Conservation (phyloP, 2,888 invertebrate genomes). For the Xanthia togata region DNA sequence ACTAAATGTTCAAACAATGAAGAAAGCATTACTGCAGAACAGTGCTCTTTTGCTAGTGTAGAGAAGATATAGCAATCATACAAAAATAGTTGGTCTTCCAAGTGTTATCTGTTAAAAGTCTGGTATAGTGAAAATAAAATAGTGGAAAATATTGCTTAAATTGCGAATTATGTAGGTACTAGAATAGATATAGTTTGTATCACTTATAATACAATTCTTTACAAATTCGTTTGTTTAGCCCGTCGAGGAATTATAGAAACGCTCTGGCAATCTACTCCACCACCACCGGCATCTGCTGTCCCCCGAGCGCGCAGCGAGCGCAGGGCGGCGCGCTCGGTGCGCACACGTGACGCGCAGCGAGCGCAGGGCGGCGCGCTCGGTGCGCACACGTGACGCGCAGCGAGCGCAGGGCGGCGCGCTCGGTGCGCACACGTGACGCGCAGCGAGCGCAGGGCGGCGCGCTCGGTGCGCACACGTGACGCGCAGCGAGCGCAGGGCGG, state of each 20-base stretch:
- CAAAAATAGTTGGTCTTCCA: conserved; percentile 63
- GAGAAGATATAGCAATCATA: conserved; percentile 56
- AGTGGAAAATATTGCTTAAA: conserved; percentile 57
- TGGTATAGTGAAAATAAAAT: conserved; percentile 34
- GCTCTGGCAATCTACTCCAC: conserved; percentile 22
- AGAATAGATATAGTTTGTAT: conserved; percentile 36
- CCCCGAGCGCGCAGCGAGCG: background rate
- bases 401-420: too few relatives aligned
- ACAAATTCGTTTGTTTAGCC: conserved; percentile 62
- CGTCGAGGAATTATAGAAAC: conserved; percentile 22
- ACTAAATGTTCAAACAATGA: conserved; percentile 29
- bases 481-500: too few relatives aligned
- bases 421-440: too few relatives aligned
- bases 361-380: too few relatives aligned
- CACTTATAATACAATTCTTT: conserved; percentile 46
- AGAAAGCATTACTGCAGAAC: conserved; percentile 47
- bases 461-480: too few relatives aligned
- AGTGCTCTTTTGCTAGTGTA: conserved; percentile 55
- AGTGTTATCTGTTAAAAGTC: conserved; percentile 29
- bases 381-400: too few relatives aligned
- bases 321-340: too few relatives aligned
- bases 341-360: too few relatives aligned
- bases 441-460: too few relatives aligned
- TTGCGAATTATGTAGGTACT: conserved; percentile 31
- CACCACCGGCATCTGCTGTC: background rate